Evolutionary conservation across 2,797 vertebrate genomes (phyloP).

Genomic region (Menidia menidia): DNA sequence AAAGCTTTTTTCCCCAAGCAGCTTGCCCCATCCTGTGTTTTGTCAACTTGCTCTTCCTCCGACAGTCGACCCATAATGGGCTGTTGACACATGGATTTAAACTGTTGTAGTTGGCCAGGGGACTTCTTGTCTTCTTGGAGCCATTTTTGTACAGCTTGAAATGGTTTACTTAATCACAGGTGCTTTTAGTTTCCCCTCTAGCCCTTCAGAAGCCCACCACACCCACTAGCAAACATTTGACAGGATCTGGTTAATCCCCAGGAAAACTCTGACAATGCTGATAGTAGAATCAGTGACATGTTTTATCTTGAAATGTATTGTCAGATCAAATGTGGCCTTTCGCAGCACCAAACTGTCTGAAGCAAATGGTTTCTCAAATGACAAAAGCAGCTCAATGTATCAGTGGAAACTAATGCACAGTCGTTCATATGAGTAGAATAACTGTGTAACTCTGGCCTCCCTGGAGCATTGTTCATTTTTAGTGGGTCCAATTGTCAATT

Average conservation of each 20-base stretch:
- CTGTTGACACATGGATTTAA: conserved; percentile 45
- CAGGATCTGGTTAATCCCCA: conserved; percentile 52
- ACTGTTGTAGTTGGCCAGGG: background rate
- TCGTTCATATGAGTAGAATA: background rate
- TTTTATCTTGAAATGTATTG: conserved; percentile 21
- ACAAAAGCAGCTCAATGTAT: conserved; percentile 4
- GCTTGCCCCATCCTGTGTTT: conserved; percentile 15
- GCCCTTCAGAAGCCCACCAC: conserved; percentile 47
- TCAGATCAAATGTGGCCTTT: conserved; percentile 7
- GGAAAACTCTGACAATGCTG: conserved; percentile 33
- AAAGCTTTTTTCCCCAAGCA: conserved; percentile 7
- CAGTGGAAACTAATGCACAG: background rate
- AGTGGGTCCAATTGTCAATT: background rate
- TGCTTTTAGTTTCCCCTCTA: conserved; percentile 33
- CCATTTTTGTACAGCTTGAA: conserved; percentile 9
- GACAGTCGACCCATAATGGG: background rate
- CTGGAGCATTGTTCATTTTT: background rate
- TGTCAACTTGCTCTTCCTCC: background rate
- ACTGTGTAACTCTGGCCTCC: background rate
- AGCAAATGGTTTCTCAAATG: background rate
- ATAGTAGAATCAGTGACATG: conserved; percentile 2
- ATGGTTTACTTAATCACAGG: conserved; percentile 48
- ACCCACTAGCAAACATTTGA: conserved; percentile 45
- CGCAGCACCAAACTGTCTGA: background rate
- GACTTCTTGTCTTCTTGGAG: conserved; percentile 8